Percentiles rank a stretch among this genome's conserved stretches.
Evolutionary conservation across 2,888 invertebrate genomes (phyloP).

Genomic region (Epinotia nisella): DNA sequence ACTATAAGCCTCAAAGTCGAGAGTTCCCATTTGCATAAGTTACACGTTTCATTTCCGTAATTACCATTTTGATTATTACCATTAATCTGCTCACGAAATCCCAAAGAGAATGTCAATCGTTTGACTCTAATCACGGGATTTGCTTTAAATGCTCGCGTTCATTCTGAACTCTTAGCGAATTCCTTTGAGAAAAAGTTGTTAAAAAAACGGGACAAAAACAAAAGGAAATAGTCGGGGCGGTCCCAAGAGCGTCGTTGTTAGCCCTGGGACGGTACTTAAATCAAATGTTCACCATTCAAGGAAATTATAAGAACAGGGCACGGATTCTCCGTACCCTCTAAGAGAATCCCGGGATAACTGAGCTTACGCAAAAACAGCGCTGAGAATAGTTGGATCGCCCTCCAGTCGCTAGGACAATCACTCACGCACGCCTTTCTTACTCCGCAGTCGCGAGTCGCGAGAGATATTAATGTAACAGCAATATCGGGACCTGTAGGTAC

Average conservation of each 20-base stretch:
- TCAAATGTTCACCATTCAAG: slow-evolving; percentile 82
- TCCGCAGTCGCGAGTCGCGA: slow-evolving; percentile 14
- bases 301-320: slow-evolving; percentile 81
- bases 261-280: slow-evolving; percentile 82
- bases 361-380: slow-evolving; percentile 67
- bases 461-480: slow-evolving; percentile 39
- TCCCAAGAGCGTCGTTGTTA: slow-evolving; percentile 75
- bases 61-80: slow-evolving; percentile 71
- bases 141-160: slow-evolving; percentile 69
- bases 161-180: slow-evolving; percentile 68
- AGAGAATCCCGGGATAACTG: slow-evolving; percentile 70
- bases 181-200: slow-evolving; percentile 77
- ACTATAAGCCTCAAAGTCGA: slow-evolving; percentile 63
- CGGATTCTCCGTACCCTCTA: slow-evolving; percentile 68
- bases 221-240: slow-evolving; percentile 82
- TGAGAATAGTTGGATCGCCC: slow-evolving; percentile 64
- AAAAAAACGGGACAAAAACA: slow-evolving; percentile 79
- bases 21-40: slow-evolving; percentile 73
- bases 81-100: slow-evolving; percentile 72
- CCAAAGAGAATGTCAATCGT: slow-evolving; percentile 70
- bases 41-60: slow-evolving; percentile 74
- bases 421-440: slow-evolving; percentile 41
- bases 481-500: slow-evolving; percentile 14
- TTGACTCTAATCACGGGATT: slow-evolving; percentile 74
- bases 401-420: slow-evolving; percentile 34